phyloP scores from a whole-genome alignment of 1,140 invertebrate genomes.

The Trachelipus rathkii region DNA sequence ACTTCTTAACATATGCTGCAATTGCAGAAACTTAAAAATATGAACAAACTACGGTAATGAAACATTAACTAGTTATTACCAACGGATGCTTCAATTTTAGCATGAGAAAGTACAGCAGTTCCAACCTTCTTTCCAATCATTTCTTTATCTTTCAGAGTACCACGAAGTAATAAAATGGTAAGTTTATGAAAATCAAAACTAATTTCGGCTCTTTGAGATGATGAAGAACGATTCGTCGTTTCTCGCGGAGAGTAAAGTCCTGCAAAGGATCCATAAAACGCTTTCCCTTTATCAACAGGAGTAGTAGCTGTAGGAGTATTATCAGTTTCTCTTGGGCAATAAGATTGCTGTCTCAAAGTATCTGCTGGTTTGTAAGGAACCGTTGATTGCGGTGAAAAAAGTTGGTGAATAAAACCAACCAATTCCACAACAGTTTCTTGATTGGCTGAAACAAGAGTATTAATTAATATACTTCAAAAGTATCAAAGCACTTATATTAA shows the following conservation, averaged over 20 bases:
- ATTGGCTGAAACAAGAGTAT: slow-evolving; percentile 62
- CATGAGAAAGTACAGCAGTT: slow-evolving; percentile 84
- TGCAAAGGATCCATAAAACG: slow-evolving; percentile 16
- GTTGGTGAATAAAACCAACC: slow-evolving; percentile 74
- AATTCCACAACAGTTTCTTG: slow-evolving; percentile 92
- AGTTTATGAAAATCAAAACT: slow-evolving; percentile 88
- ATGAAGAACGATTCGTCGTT: not conserved
- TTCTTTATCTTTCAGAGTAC: slow-evolving; percentile 64
- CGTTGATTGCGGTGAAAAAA: slow-evolving; percentile 55
- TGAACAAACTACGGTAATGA: no score
- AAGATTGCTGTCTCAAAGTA: not conserved
- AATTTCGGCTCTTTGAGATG: slow-evolving; percentile 62
- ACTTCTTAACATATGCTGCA: no score
- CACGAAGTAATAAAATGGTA: slow-evolving; percentile 77
- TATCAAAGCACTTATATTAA: slow-evolving; percentile 5
- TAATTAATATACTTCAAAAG: not conserved
- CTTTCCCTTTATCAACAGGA: not conserved
- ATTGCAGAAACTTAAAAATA: no score
- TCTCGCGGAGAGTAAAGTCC: slow-evolving; percentile 18
- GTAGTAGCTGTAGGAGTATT: no score
- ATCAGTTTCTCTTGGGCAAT: no score
- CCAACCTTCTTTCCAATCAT: slow-evolving; percentile 80
- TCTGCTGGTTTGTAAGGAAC: not conserved
- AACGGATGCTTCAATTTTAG: slow-evolving; percentile 80
- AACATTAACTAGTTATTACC: slow-evolving; percentile 51